A percentile compares a stretch with the other conserved stretches of the same genome.
Conservation (phyloP, 2,888 invertebrate species). For the Netelia inedita region DNA sequence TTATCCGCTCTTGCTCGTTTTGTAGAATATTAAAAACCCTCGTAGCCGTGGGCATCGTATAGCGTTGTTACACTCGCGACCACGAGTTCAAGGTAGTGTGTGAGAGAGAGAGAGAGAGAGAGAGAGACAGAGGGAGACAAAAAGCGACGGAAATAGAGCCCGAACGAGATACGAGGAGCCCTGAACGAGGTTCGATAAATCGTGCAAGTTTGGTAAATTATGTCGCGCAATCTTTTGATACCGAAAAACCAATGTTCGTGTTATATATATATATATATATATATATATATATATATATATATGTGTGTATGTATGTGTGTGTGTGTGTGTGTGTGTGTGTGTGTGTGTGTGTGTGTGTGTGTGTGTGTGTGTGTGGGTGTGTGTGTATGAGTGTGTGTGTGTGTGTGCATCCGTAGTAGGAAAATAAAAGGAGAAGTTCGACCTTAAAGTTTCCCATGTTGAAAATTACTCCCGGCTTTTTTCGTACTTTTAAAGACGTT, state of each 20-base stretch:
- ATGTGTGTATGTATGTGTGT: no score
- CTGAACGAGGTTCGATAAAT: slow-evolving; percentile 57
- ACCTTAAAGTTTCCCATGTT: slow-evolving; percentile 19
- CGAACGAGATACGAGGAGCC: background rate
- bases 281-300: no score
- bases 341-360: no score
- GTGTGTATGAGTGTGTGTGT: no score
- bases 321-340: no score
- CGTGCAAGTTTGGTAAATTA: slow-evolving; percentile 63
- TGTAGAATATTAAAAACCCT: slow-evolving; percentile 55
- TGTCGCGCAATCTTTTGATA: slow-evolving; percentile 42
- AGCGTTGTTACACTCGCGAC: slow-evolving; percentile 33
- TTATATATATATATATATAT: slow-evolving; percentile 23
- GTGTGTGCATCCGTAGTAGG: background rate
- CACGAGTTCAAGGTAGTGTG: slow-evolving; percentile 12
- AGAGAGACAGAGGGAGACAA: background rate
- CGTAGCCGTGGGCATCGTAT: slow-evolving; percentile 25
- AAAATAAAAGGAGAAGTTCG: slow-evolving; percentile 29
- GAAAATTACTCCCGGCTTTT: slow-evolving; percentile 42
- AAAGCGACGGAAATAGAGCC: background rate
- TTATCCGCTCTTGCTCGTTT: slow-evolving; percentile 31
- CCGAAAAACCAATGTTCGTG: slow-evolving; percentile 16
- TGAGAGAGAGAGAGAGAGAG: slow-evolving; percentile 2
- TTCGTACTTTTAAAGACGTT: background rate
- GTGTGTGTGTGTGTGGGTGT: no score